Conservation (phyloP, 2,797 vertebrate species). For the Tragelaphus eurycerus region DNA sequence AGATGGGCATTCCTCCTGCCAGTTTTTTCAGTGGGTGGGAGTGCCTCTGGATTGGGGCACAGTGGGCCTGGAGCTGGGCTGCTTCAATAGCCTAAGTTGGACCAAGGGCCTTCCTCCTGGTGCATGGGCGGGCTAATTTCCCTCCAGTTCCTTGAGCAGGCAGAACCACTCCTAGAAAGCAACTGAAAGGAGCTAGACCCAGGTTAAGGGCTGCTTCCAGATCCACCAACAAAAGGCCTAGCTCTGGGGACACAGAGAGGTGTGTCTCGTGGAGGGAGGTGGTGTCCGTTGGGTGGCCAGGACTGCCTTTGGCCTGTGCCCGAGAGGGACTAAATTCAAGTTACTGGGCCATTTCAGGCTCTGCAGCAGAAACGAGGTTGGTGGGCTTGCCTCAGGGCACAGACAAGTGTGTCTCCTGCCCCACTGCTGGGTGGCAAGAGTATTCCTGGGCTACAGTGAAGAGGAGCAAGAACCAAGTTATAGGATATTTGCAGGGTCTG, state of each 20-base stretch:
- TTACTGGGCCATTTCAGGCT: neutral
- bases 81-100: neutral
- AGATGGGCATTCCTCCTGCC: neutral
- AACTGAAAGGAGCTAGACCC: neutral
- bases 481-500: neutral
- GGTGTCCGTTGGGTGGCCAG: neutral
- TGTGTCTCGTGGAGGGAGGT: rapidly evolving
- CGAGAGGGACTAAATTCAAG: neutral
- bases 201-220: neutral
- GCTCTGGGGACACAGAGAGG: neutral
- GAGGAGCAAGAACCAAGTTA: neutral
- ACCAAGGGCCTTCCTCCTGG: neutral
- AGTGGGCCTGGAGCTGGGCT: neutral
- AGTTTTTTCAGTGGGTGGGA: neutral
- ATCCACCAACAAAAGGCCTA: neutral
- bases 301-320: neutral
- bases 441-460: neutral
- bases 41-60: neutral
- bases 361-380: too few species aligned
- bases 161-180: neutral
- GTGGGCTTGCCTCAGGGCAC: neutral
- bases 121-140: neutral
- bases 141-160: neutral
- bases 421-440: neutral
- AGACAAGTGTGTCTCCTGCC: neutral